Conservation (phyloP, 2,888 invertebrate genomes). For the Mimas tiliae region DNA sequence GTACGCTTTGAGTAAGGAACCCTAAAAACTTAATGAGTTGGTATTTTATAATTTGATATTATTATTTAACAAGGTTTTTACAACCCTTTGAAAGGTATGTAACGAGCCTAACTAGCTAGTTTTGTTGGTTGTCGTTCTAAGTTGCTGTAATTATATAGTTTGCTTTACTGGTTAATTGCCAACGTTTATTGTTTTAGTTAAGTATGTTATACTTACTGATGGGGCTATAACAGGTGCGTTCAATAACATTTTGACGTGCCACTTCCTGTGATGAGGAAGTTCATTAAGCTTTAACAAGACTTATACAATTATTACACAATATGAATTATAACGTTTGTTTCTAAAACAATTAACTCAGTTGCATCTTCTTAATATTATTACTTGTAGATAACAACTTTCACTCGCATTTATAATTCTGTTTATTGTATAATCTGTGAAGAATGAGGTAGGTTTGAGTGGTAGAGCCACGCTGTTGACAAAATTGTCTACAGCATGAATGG, state of each 20-base stretch:
- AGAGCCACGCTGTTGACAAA: too few relatives aligned
- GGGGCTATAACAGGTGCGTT: not conserved
- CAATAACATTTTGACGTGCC: constrained; percentile 4
- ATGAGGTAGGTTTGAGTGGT: too few relatives aligned
- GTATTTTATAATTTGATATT: constrained; percentile 28
- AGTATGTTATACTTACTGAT: constrained; percentile 26
- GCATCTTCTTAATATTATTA: too few relatives aligned
- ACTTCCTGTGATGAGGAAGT: not conserved
- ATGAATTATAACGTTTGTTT: not conserved
- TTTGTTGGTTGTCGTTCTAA: constrained; percentile 26
- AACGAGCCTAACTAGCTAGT: constrained; percentile 11
- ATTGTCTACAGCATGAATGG: too few relatives aligned
- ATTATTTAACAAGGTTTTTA: constrained; percentile 25
- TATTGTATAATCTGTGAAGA: too few relatives aligned
- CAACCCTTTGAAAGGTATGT: constrained; percentile 26
- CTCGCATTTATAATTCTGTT: too few relatives aligned
- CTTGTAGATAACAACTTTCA: too few relatives aligned
- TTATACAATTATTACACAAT: not conserved
- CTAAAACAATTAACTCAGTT: too few relatives aligned
- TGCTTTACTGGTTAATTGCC: constrained; percentile 25
- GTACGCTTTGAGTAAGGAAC: too few relatives aligned
- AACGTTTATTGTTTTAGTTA: constrained; percentile 16
- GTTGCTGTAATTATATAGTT: constrained; percentile 39
- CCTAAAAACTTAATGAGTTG: constrained; percentile 43
- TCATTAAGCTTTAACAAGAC: not conserved